phyloP scores from a whole-genome alignment of 2,113 vertebrate species.

The Oryzias javanicus region DNA sequence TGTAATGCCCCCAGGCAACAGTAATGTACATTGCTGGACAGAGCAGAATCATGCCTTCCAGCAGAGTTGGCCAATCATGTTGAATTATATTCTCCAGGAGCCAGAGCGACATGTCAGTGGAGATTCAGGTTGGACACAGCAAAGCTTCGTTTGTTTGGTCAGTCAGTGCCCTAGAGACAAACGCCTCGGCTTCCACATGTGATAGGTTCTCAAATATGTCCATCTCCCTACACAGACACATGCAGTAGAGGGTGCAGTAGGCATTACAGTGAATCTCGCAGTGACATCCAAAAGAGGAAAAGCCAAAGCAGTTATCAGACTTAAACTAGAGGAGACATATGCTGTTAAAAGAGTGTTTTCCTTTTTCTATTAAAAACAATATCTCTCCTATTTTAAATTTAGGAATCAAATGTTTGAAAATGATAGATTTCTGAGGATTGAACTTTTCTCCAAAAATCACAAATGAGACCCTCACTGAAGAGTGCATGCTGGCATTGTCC shows the following conservation, averaged over 20 bases:
- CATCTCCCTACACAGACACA: slow-evolving; percentile 50
- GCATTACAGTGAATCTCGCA: slow-evolving; percentile 5
- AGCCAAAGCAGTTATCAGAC: no score
- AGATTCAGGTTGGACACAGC: slow-evolving; percentile 67
- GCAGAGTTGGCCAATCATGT: slow-evolving; percentile 77
- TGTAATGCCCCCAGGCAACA: slow-evolving; percentile 61
- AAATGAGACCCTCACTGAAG: no score
- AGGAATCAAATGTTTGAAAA: no score
- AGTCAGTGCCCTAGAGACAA: slow-evolving; percentile 70
- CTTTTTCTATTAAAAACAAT: no score
- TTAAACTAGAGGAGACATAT: no score
- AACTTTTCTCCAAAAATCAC: no score
- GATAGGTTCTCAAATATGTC: slow-evolving; percentile 50
- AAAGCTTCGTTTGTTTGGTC: slow-evolving; percentile 57
- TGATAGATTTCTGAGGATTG: no score
- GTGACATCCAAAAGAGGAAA: slow-evolving; percentile 20
- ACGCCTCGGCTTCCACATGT: slow-evolving; percentile 50
- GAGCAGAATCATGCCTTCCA: slow-evolving; percentile 78
- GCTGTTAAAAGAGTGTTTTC: no score
- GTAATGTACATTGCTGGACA: slow-evolving; percentile 73
- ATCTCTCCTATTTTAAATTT: no score
- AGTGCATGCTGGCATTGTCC: no score
- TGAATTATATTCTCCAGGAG: slow-evolving; percentile 72
- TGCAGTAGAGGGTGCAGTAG: slow-evolving; percentile 38
- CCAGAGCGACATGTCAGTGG: slow-evolving; percentile 62